These are phyloP conservation scores for Buathra laborator DNA, from an alignment of 2,888 invertebrate species.

Conservation along the genomic window DNA sequence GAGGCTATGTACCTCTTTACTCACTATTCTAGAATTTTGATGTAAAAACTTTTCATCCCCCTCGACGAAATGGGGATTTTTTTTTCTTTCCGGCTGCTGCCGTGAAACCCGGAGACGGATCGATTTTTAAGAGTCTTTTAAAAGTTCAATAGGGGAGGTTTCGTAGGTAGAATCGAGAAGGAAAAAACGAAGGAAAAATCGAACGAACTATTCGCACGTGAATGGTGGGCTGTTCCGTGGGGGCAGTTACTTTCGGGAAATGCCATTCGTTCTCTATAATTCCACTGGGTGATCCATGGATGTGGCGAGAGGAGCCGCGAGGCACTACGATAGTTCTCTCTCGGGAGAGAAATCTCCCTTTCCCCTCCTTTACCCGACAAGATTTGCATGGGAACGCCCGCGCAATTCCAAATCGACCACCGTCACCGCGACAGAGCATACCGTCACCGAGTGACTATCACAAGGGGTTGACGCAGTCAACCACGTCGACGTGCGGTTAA, in stretches of 20 bases:
- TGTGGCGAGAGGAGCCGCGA: slow-evolving; percentile 7
- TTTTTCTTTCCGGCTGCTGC: neutral
- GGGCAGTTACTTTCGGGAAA: slow-evolving; percentile 2
- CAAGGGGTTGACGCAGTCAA: slow-evolving; percentile 28
- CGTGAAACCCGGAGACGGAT: slow-evolving; percentile 2
- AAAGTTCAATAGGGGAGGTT: slow-evolving; percentile 4
- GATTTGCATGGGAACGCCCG: slow-evolving; percentile 61
- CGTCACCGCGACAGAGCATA: slow-evolving; percentile 27
- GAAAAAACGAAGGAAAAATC: neutral
- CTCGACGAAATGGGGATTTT: neutral
- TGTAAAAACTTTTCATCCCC: slow-evolving; percentile 58
- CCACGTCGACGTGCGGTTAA: slow-evolving; percentile 45
- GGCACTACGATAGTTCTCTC: slow-evolving; percentile 18
- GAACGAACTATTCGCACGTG: neutral
- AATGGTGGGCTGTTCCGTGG: neutral
- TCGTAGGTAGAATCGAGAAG: neutral
- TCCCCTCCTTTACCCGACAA: neutral
- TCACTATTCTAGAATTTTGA: slow-evolving; percentile 26
- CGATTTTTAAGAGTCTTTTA: slow-evolving; percentile 37
- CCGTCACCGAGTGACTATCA: slow-evolving; percentile 30
- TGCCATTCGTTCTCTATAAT: slow-evolving; percentile 48
- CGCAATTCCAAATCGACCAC: slow-evolving; percentile 55
- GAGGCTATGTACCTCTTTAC: neutral
- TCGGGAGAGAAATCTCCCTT: slow-evolving; percentile 2
- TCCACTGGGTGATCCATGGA: slow-evolving; percentile 47